Evolutionary conservation across 2,797 vertebrate genomes (phyloP), one percentile per base, ranked within the genome.

Genomic region (Enteromius radiatus): DNA sequence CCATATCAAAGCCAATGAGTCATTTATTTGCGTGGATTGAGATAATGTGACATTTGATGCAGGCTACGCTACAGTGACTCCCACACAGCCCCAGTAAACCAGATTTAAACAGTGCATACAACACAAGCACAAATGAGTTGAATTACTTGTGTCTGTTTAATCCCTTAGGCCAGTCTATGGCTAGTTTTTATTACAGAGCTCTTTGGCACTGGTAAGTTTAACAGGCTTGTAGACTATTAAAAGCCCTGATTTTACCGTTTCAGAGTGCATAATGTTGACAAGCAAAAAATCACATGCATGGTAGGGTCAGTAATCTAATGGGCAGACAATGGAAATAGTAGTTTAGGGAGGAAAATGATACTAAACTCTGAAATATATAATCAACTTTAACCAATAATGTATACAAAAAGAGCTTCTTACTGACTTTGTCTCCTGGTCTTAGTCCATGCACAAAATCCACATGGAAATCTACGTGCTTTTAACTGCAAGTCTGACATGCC

Each of bases 401-500:
- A 54, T 17, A 52, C 15, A 64, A 47, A 31, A 68, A 41, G 9
- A 17, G 45, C 17, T 68, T 49, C 47, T 28, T 26, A 1, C 7
- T 21, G 19, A 45, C 12, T 71, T 61, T 33, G 19, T 47, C 47
- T 54, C 6, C 26, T 10, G 10, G 52, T 14, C 41, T 9, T 19
- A 56, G 67, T 47, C 6, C 7, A 81, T 73, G 41, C n/a, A n/a
- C 78, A 52, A 28, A 52, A 21, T 59, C 76, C 79, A 49, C 38
- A 83, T 56, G 82, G 67, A 78, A 75, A 77, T 84, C 85, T 41
- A 68, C 77, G 76, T 63, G 83, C 76, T 81, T 86, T 74, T 68
- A 77, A 70, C 75, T 28, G 31, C 41, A 82, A 65, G 56, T 76
- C 63, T 78, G 78, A 23, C 19, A 61, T 54, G 70, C 64, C 81